Base-by-base conservation (phyloP, 2,797 vertebrate genomes). In the Coreius guichenoti region DNA sequence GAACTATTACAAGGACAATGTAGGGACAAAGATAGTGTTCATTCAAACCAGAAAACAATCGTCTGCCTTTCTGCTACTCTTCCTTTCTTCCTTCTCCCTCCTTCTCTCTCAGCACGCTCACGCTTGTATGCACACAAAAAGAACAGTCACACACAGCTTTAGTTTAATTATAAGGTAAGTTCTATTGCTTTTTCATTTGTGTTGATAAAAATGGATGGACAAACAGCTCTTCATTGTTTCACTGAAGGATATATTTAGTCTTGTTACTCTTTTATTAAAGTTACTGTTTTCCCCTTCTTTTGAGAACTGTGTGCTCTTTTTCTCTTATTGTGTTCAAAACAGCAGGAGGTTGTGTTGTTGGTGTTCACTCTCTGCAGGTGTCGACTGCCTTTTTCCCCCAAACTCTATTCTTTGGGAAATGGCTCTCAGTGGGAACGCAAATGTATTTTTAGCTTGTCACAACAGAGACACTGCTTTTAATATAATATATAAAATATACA, bases 31-130 rank as follows among this genome's bases (percentile, higher is more conserved):
- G 65, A 79, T 70, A 79, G 49, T 69, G 75, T 79, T 70, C 65
- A 79, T 84, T 78, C 49, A 69, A 61, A 45, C 11, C 65, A 77
- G 82, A 78, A 84, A 84, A 84, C 74, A 84, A 78, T 77, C 1
- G 6, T 31, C 68, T 73, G 80, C 61, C 29, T 80, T n/a, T 80
- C 26, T 67, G 17, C 29, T 14, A 36, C 33, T 56, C 61, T 67
- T 61, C 58, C 23, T 45, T 79, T 61, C 39, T 29, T 49, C 11
- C 39, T 23, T 83, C 56, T 49, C 70, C 54, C 36, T 33, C 26
- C 26, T 72, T 68, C 26, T 78, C 36, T 36, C 29, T 49, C 43
- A 45, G 47, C 56, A 49, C 43, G 14, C 19, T 21, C 14, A 1
- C 1, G 17, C 73, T 16, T 43, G 61, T 23, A 29, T n/a, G 33